Evolutionary conservation across 2,113 vertebrate genomes (phyloP), one percentile per base, ranked within the genome.

Genomic region (Nerophis ophidion): DNA sequence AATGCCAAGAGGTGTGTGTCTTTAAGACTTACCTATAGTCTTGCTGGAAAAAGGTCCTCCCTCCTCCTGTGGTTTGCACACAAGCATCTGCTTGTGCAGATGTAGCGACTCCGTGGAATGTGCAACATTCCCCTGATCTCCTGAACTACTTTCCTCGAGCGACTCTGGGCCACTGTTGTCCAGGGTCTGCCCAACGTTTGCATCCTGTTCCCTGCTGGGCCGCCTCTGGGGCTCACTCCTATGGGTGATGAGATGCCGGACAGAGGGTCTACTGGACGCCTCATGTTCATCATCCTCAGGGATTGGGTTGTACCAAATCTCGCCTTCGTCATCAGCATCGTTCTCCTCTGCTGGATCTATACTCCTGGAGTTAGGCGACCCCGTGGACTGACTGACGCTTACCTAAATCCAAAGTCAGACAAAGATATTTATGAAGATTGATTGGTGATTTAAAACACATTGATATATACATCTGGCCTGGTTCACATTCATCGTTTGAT

Each of bases 241-340:
- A 0, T 62, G 58, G 15, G 86, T 79, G 40, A 81, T 84, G n/a
- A 44, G 63, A 63, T 86, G 79, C 10, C 66, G 75, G 57, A 73
- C 58, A 15, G 71, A 45, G 8, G 81, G 70, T 8, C 71, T 53
- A 17, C 35, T 10, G 10, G 77, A 47, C 59, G 4, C 17, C 15
- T 82, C 77, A 0, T 73, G 77, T 4, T 94, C 94, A 1, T 97
- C 94, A 5, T 99, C 97, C 82, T 99, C 97, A 0, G 97, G 97
- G 81, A 99, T 99, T 0, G 97, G 97, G 70, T 99, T 99, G 88
- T 99, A 99, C 97, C 97, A 98, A 85, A 98, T 99, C 82, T 99
- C 97, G 49, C 97, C 95, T 87, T 99, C 97, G 49, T 98, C 95
- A 1, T 97, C 94, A 0, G 94, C 93, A 0, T 98, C 95, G 0